Evolutionary conservation across 2,888 invertebrate genomes (phyloP).

Genomic region (Noctua janthe): DNA sequence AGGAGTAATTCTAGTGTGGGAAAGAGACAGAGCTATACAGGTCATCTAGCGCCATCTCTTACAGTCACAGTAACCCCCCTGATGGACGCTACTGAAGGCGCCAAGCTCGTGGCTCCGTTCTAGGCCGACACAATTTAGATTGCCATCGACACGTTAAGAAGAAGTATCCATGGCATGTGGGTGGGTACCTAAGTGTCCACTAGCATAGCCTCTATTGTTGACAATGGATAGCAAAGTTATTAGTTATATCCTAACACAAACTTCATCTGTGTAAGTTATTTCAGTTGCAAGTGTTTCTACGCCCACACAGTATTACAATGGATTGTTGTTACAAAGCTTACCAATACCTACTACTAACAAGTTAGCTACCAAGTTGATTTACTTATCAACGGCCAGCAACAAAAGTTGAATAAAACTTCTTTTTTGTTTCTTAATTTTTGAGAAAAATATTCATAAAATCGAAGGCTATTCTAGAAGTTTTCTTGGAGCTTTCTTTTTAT

Average conservation of each 20-base stretch:
- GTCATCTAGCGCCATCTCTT: too few relatives aligned
- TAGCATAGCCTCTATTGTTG: not conserved
- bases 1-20: too few relatives aligned
- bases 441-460: not conserved
- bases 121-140: too few relatives aligned
- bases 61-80: too few relatives aligned
- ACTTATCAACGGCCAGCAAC: not conserved
- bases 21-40: too few relatives aligned
- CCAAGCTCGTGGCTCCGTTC: too few relatives aligned
- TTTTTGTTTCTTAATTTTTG: not conserved
- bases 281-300: not conserved
- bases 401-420: not conserved
- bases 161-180: not conserved
- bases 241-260: constrained; percentile 23
- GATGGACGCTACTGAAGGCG: too few relatives aligned
- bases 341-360: not conserved
- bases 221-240: not conserved
- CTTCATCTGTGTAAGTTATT: constrained; percentile 4
- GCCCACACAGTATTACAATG: not conserved
- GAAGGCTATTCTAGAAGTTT: not conserved
- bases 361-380: constrained; percentile 9
- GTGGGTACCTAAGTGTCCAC: not conserved
- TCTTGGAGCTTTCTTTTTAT: not conserved
- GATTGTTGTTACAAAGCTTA: constrained; percentile 5
- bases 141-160: not conserved